A percentile compares a stretch with the other conserved stretches of the same genome.
Evolutionary conservation across 2,113 vertebrate species (phyloP).

Genomic region (Phocoena phocoena): DNA sequence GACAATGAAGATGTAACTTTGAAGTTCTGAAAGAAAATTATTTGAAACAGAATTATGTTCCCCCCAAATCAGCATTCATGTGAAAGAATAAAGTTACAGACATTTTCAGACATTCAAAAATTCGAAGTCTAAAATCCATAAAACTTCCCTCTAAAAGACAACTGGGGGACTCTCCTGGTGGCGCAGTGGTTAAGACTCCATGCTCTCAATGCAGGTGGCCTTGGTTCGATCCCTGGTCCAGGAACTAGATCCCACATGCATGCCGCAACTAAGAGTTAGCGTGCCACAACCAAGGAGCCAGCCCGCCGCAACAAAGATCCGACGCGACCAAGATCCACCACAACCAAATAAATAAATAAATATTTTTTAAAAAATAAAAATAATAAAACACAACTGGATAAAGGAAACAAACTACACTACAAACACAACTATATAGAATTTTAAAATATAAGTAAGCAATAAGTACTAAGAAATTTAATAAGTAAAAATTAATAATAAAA

Average conservation of each 20-base stretch:
- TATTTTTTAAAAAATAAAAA: too few species aligned
- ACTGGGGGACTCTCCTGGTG: background rate
- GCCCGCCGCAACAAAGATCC: too few species aligned
- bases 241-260: too few species aligned
- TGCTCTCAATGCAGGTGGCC: too few species aligned
- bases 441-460: background rate
- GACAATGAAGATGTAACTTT: background rate
- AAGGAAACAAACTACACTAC: background rate
- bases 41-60: background rate
- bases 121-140: slow-evolving; percentile 37
- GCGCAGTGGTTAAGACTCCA: too few species aligned
- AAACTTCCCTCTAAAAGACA: slow-evolving; percentile 25
- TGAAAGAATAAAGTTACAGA: background rate
- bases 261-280: too few species aligned
- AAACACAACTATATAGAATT: background rate
- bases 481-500: slow-evolving; percentile 15
- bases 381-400: background rate
- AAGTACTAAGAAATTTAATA: background rate
- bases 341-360: too few species aligned
- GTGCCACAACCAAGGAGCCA: too few species aligned
- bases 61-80: background rate
- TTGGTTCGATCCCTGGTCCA: too few species aligned
- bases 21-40: slow-evolving; percentile 31
- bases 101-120: slow-evolving; percentile 10
- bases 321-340: fast-evolving